These are phyloP conservation scores for Synergus itoensis DNA, from an alignment of 2,888 invertebrate species.

Conservation along the genomic window DNA sequence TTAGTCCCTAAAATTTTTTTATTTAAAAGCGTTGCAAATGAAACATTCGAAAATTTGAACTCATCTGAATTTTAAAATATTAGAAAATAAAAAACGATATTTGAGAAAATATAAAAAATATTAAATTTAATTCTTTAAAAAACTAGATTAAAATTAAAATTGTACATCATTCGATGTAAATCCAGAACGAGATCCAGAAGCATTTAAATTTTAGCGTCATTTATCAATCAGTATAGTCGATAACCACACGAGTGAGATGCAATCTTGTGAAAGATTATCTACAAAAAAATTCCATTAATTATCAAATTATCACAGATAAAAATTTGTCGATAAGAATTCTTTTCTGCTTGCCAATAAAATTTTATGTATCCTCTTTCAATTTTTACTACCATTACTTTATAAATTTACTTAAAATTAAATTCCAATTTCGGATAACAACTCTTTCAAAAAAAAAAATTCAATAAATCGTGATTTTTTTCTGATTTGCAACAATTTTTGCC, in stretches of 20 bases:
- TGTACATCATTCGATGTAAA: background rate
- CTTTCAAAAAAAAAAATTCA: too few species aligned
- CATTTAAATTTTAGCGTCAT: conserved; percentile 15
- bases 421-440: background rate
- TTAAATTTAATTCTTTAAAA: background rate
- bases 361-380: background rate
- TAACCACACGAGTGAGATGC: conserved; percentile 1
- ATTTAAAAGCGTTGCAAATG: background rate
- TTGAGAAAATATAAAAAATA: background rate
- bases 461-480: background rate
- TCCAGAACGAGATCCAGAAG: background rate
- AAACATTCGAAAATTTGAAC: background rate
- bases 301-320: background rate
- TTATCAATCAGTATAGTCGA: conserved; percentile 22
- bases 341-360: background rate
- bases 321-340: background rate
- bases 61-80: background rate
- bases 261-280: background rate
- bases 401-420: background rate
- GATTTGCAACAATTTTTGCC: background rate
- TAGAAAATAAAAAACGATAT: background rate
- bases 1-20: too few species aligned
- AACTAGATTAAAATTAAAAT: background rate
- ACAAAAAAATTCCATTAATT: background rate
- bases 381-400: background rate